Conservation (phyloP, 2,888 invertebrate genomes). For the Caenorhabditis panamensis region DNA sequence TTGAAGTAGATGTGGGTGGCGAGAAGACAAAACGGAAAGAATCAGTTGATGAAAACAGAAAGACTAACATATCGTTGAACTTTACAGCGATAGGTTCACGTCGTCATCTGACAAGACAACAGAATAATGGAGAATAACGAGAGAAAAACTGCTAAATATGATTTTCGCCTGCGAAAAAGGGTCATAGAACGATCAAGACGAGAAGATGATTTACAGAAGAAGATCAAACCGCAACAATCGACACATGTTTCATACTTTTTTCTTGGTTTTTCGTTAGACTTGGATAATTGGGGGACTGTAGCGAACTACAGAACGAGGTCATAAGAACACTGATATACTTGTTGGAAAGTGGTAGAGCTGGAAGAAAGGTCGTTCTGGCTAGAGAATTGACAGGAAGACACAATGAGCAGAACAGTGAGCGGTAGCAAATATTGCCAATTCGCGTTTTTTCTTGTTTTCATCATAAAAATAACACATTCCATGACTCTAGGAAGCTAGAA, state of each 20-base stretch:
- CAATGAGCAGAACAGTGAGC: no score
- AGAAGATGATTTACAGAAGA: constrained; percentile 26
- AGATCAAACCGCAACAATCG: constrained; percentile 48
- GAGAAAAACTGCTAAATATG: constrained; percentile 13
- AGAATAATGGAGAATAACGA: neutral
- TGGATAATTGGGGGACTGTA: no score
- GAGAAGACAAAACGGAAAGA: neutral
- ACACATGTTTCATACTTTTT: constrained; percentile 11
- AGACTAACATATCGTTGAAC: constrained; percentile 44
- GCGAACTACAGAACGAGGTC: no score
- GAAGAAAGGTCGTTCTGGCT: no score
- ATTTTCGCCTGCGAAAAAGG: constrained; percentile 21
- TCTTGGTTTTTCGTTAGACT: no score
- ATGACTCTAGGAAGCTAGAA: neutral
- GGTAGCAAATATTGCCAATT: no score
- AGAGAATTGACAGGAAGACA: no score
- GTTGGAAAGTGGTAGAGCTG: no score
- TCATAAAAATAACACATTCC: neutral
- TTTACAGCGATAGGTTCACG: constrained; percentile 53
- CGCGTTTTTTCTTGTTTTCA: neutral
- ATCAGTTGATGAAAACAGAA: neutral
- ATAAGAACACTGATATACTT: no score
- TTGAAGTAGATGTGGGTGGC: neutral
- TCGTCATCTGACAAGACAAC: constrained; percentile 42
- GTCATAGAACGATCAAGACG: constrained; percentile 51